Percentiles rank a stretch among this genome's conserved stretches.
Conservation (phyloP, 2,888 invertebrate genomes). For the Elaeidobius kamerunicus region DNA sequence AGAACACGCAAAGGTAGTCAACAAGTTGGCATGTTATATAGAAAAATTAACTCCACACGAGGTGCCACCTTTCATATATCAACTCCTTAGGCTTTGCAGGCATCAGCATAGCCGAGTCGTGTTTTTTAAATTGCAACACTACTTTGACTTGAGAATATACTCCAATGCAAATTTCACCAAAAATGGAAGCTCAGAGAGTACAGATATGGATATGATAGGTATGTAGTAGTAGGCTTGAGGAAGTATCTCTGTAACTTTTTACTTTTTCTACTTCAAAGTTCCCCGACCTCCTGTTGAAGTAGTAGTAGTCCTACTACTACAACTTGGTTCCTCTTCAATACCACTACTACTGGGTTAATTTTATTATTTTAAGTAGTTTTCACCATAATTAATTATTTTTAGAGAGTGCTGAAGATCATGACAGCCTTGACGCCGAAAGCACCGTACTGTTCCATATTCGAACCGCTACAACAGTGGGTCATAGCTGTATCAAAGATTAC, state of each 20-base stretch:
- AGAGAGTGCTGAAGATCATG: conserved; percentile 51
- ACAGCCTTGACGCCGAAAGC: conserved; percentile 58
- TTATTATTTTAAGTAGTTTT: too few relatives aligned
- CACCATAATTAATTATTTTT: too few relatives aligned
- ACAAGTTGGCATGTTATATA: conserved; percentile 59
- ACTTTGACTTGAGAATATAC: conserved; percentile 46
- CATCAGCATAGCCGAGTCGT: conserved; percentile 46
- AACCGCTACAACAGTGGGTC: conserved; percentile 48
- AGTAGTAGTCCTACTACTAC: too few relatives aligned
- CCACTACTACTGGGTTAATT: too few relatives aligned
- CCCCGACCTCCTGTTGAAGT: too few relatives aligned
- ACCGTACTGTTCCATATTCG: conserved; percentile 60
- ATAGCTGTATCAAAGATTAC: conserved; percentile 51
- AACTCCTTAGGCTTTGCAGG: conserved; percentile 59
- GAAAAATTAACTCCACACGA: conserved; percentile 59
- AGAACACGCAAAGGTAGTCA: conserved; percentile 60
- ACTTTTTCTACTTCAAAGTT: too few relatives aligned
- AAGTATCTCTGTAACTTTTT: too few relatives aligned
- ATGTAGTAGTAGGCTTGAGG: too few relatives aligned
- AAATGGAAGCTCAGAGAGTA: conserved; percentile 35
- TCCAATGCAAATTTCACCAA: conserved; percentile 32
- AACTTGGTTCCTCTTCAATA: too few relatives aligned
- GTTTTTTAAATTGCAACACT: conserved; percentile 45
- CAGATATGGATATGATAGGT: conserved; percentile 44
- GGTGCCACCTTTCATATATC: conserved; percentile 65